Conservation (phyloP, 2,888 invertebrate species). For the Morpho deidamia region DNA sequence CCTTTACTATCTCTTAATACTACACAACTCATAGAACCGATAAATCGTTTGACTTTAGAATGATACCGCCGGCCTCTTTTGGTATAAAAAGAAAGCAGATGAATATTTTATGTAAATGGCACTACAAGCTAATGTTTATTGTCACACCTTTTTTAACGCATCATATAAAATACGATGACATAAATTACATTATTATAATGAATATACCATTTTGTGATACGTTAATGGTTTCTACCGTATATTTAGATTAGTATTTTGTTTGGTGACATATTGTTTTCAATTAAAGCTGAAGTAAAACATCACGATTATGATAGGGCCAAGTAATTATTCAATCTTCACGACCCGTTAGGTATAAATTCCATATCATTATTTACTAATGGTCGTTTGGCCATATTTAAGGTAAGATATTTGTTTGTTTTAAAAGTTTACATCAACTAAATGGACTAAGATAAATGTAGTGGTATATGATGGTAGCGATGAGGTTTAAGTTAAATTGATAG, state of each 20-base stretch:
- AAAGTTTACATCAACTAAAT: too few relatives aligned
- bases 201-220: background rate
- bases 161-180: too few relatives aligned
- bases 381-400: conserved; percentile 27
- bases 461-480: too few relatives aligned
- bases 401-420: background rate
- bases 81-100: too few relatives aligned
- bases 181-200: background rate
- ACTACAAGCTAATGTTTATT: background rate
- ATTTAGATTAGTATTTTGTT: conserved; percentile 8
- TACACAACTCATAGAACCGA: too few relatives aligned
- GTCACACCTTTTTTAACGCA: background rate
- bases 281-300: conserved; percentile 3
- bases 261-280: conserved; percentile 1
- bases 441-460: too few relatives aligned
- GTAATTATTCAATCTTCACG: background rate
- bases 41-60: too few relatives aligned
- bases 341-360: conserved; percentile 8
- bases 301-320: conserved; percentile 2
- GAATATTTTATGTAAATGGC: too few relatives aligned
- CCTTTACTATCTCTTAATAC: too few relatives aligned
- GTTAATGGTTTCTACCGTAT: conserved; percentile 3
- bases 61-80: too few relatives aligned
- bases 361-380: conserved; percentile 18
- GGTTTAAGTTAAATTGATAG: too few relatives aligned